phyloP scores from a whole-genome alignment of 2,797 vertebrate genomes.

The Erpetoichthys calabaricus region DNA sequence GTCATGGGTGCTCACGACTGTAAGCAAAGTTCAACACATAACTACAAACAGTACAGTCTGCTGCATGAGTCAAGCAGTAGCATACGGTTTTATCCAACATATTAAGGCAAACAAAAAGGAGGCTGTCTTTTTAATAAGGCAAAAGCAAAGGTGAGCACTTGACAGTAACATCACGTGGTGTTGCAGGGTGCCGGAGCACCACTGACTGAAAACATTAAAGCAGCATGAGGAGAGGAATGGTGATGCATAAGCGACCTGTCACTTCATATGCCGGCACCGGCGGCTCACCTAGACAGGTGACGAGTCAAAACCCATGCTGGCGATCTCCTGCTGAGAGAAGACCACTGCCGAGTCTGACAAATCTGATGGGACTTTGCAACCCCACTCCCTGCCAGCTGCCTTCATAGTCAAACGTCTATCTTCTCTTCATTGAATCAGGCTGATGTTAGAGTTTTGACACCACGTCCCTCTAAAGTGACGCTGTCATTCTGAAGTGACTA shows the following conservation, averaged over 20 bases:
- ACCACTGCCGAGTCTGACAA: slow-evolving; percentile 45
- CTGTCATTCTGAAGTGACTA: slow-evolving; percentile 10
- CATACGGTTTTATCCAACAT: slow-evolving; percentile 6
- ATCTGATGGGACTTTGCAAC: slow-evolving; percentile 50
- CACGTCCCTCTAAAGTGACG: slow-evolving; percentile 24
- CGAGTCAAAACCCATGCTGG: slow-evolving; percentile 20
- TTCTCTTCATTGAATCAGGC: slow-evolving; percentile 15
- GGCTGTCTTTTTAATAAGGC: slow-evolving; percentile 15
- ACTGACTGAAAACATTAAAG: slow-evolving; percentile 1
- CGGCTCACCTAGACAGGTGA: slow-evolving; percentile 46
- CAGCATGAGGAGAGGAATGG: slow-evolving; percentile 9
- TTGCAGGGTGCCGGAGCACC: not conserved
- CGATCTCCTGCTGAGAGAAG: slow-evolving; percentile 31
- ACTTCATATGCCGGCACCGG: slow-evolving; percentile 26
- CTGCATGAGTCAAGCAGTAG: not conserved
- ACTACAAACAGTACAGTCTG: not conserved
- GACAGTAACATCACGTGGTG: not conserved
- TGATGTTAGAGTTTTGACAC: slow-evolving; percentile 26
- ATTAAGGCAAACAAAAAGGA: not conserved
- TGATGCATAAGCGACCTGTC: slow-evolving; percentile 43
- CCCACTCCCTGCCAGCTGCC: slow-evolving; percentile 53
- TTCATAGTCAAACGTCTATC: slow-evolving; percentile 46
- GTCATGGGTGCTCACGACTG: slow-evolving; percentile 1
- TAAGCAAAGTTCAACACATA: slow-evolving; percentile 9
- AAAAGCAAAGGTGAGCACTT: slow-evolving; percentile 15